Evolutionary conservation across 2,113 vertebrate genomes (phyloP).

Genomic region (Oreochromis niloticus): DNA sequence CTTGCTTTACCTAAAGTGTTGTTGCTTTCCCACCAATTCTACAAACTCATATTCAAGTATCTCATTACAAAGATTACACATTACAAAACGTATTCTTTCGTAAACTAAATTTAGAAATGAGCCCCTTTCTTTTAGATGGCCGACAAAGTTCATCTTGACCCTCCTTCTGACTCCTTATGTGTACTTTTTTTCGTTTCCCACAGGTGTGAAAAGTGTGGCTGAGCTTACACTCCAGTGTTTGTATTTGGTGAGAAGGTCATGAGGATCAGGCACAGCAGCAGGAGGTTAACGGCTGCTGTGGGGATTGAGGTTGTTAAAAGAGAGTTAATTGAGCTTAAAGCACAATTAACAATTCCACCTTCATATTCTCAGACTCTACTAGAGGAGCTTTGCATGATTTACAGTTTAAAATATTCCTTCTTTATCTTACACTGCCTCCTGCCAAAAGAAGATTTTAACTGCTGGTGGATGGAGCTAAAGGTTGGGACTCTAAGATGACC

Average conservation of each 20-base stretch:
- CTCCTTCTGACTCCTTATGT: background rate
- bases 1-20: background rate
- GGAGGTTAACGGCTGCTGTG: background rate
- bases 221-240: background rate
- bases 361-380: background rate
- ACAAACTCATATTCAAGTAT: background rate
- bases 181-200: background rate
- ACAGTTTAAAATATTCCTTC: background rate
- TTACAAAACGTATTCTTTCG: accelerated
- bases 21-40: background rate
- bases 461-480: background rate
- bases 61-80: background rate
- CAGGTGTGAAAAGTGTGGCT: background rate
- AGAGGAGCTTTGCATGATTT: background rate
- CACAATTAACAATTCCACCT: background rate
- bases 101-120: background rate
- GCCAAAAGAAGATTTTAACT: background rate
- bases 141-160: background rate
- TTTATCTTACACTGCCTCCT: background rate
- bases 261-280: background rate
- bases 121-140: background rate
- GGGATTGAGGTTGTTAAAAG: background rate
- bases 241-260: background rate
- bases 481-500: background rate
- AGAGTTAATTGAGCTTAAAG: background rate